These are phyloP conservation scores for Polypterus bichir DNA, from an alignment of 2,113 vertebrate species.

Conservation along the genomic window DNA sequence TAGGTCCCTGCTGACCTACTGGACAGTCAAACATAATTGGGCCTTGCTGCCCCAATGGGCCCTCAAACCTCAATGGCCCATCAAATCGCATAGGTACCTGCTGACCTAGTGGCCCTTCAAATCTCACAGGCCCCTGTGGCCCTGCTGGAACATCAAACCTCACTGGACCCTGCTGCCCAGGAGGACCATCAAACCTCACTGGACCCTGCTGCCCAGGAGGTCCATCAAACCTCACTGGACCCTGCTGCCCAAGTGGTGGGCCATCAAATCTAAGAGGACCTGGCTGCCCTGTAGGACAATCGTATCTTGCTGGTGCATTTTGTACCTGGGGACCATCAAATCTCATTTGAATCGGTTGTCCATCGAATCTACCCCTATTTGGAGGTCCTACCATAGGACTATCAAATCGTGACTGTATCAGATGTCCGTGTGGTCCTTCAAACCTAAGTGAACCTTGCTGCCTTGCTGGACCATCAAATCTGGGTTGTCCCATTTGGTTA, in stretches of 20 bases:
- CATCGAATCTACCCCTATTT: constrained; percentile 22
- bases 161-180: constrained; percentile 41
- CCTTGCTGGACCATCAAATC: constrained; percentile 23
- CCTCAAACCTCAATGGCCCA: constrained; percentile 44
- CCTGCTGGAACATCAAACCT: constrained; percentile 46
- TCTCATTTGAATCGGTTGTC: constrained; percentile 34
- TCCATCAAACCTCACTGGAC: constrained; percentile 48
- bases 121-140: constrained; percentile 43
- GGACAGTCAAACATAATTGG: constrained; percentile 57
- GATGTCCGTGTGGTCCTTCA: constrained; percentile 24
- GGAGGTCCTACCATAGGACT: constrained; percentile 1
- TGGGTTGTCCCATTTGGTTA: constrained; percentile 21
- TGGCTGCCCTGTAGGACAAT: constrained; percentile 42
- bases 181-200: constrained; percentile 55
- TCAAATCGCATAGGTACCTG: constrained; percentile 50
- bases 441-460: constrained; percentile 26
- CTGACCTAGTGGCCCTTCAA: constrained; percentile 55
- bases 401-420: constrained; percentile 26
- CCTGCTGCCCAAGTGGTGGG: constrained; percentile 29
- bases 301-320: constrained; percentile 45
- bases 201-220: constrained; percentile 30
- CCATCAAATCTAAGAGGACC: constrained; percentile 37
- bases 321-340: constrained; percentile 46
- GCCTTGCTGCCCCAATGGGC: constrained; percentile 41
- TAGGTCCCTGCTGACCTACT: constrained; percentile 51